phyloP scores from a whole-genome alignment of 53 echinoderm and acorn worm genomes.

The Astropecten irregularis region DNA sequence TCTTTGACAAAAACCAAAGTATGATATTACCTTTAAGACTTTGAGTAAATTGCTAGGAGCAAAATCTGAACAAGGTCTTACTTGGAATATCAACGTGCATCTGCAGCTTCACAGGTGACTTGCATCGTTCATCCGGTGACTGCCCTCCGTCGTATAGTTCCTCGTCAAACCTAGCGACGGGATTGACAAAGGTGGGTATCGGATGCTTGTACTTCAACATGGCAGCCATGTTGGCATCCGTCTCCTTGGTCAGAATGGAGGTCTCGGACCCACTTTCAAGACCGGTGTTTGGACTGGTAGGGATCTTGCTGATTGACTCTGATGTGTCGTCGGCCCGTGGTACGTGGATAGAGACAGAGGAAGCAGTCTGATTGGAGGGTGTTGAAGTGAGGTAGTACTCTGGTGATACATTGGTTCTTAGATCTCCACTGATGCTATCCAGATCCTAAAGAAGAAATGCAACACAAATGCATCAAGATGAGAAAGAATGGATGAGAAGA shows the following conservation, averaged over 20 bases:
- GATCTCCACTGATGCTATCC: constrained; percentile 23
- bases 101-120: constrained; percentile 57
- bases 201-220: constrained; percentile 51
- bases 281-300: not conserved
- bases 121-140: constrained; percentile 63
- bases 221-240: not conserved
- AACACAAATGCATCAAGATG: not conserved
- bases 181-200: constrained; percentile 61
- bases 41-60: no score
- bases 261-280: not conserved
- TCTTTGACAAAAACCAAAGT: no score
- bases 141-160: constrained; percentile 69
- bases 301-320: not conserved
- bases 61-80: constrained; percentile 14
- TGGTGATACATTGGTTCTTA: not conserved
- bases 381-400: constrained; percentile 9
- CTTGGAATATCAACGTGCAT: constrained; percentile 86
- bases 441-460: no score
- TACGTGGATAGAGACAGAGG: not conserved
- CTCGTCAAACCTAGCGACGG: constrained; percentile 59
- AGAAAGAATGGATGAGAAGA: not conserved
- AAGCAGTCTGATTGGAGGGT: constrained; percentile 10
- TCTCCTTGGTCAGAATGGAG: not conserved
- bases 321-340: not conserved
- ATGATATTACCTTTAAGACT: no score